phyloP scores from a whole-genome alignment of 1,140 invertebrate genomes.

The Sesamia nonagrioides region DNA sequence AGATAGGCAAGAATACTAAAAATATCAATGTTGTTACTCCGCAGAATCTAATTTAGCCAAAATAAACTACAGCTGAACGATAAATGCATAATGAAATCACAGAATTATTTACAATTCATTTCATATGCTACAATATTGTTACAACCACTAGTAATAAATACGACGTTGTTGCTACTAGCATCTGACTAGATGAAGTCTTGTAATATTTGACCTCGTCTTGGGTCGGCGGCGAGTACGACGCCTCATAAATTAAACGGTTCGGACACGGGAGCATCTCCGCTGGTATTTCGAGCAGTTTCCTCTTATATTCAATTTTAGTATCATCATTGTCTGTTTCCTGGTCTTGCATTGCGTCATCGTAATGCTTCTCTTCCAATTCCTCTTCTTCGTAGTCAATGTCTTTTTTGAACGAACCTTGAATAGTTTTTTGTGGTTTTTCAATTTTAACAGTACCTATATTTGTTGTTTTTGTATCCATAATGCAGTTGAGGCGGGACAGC shows the following conservation, averaged over 20 bases:
- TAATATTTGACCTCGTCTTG: constrained; percentile 85
- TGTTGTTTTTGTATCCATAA: constrained; percentile 86
- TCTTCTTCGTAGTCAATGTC: constrained; percentile 71
- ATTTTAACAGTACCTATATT: constrained; percentile 62
- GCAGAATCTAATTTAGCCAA: neutral
- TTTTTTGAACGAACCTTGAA: constrained; percentile 60
- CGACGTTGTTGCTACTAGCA: constrained; percentile 48
- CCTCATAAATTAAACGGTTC: constrained; percentile 87
- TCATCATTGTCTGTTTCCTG: constrained; percentile 68
- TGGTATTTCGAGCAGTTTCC: constrained; percentile 89
- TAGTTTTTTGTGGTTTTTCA: constrained; percentile 60
- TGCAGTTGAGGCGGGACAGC: constrained; percentile 90
- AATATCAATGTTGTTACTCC: neutral
- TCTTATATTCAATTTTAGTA: constrained; percentile 75
- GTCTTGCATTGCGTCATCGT: constrained; percentile 80
- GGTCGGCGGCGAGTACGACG: constrained; percentile 85
- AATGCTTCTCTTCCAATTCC: constrained; percentile 68
- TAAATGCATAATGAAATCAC: constrained; percentile 41
- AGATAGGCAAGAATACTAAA: neutral
- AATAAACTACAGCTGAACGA: constrained; percentile 7
- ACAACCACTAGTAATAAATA: constrained; percentile 43
- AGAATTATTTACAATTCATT: constrained; percentile 49
- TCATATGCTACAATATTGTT: constrained; percentile 49
- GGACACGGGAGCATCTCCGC: constrained; percentile 90
- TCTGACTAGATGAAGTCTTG: constrained; percentile 70